A percentile compares a stretch with the other conserved stretches of the same genome.
Evolutionary conservation across 2,113 vertebrate genomes (phyloP).

Genomic region (Cinclus cinclus): DNA sequence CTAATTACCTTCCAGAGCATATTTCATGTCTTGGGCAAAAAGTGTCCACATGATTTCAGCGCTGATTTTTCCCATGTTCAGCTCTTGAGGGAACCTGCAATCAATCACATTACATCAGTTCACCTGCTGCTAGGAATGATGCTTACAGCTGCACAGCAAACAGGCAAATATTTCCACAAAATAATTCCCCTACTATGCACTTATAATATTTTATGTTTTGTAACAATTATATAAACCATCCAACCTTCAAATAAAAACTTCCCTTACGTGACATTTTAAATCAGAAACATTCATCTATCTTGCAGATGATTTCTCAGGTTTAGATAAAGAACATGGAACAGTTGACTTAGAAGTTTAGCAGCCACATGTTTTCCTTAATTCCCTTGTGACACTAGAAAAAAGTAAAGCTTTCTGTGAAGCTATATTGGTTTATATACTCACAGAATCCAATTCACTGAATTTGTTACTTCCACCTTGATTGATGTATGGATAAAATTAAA

Average conservation of each 20-base stretch:
- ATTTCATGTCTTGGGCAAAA: conserved; percentile 95
- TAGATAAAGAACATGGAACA: neutral
- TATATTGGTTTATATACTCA: neutral
- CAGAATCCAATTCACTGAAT: neutral
- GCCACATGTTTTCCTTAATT: neutral
- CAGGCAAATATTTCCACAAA: neutral
- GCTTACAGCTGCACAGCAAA: neutral
- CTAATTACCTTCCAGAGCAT: conserved; percentile 91
- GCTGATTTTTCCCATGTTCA: conserved; percentile 92
- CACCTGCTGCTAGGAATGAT: neutral
- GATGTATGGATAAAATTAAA: neutral
- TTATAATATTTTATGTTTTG: neutral
- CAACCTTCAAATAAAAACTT: neutral
- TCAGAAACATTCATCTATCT: neutral
- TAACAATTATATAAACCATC: neutral
- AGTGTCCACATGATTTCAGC: conserved; percentile 93
- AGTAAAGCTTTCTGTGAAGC: neutral
- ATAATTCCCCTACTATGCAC: neutral
- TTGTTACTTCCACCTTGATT: neutral
- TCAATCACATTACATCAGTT: conserved; percentile 39
- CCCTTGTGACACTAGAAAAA: neutral
- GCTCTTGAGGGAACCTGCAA: conserved; percentile 93
- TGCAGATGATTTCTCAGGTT: neutral
- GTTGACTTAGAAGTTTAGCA: neutral
- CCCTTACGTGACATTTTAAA: neutral